A percentile compares a stretch with the other conserved stretches of the same genome.
phyloP scores from a whole-genome alignment of 2,113 vertebrate species.

The Sceloporus undulatus region DNA sequence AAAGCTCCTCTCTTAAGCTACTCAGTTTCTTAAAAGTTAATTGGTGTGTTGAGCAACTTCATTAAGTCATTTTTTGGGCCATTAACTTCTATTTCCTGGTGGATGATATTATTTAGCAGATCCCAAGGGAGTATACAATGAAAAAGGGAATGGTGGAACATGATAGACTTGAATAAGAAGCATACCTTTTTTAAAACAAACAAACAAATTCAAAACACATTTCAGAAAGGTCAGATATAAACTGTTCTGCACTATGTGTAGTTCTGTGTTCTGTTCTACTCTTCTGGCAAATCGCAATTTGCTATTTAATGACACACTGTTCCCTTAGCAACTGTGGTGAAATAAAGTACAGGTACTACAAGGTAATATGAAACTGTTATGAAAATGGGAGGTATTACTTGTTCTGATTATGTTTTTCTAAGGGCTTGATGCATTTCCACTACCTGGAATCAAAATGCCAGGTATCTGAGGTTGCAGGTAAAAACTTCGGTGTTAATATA shows the following conservation, averaged over 20 bases:
- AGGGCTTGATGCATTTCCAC: not conserved
- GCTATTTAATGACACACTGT: constrained; percentile 38
- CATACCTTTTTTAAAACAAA: constrained; percentile 29
- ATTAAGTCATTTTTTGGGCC: constrained; percentile 41
- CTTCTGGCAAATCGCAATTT: constrained; percentile 49
- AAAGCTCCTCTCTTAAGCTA: constrained; percentile 16
- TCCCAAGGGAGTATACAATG: constrained; percentile 2
- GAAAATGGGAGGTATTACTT: constrained; percentile 19
- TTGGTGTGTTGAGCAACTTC: constrained; percentile 39
- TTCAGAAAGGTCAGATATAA: constrained; percentile 38
- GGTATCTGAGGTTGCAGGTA: constrained; percentile 16
- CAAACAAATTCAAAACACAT: constrained; percentile 1
- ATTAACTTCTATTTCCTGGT: constrained; percentile 43
- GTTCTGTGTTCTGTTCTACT: constrained; percentile 41
- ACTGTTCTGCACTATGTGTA: constrained; percentile 21
- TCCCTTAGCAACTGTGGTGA: constrained; percentile 62
- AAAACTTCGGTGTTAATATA: constrained; percentile 21
- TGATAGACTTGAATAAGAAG: constrained; percentile 29
- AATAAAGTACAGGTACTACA: constrained; percentile 35
- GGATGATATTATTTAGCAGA: constrained; percentile 27
- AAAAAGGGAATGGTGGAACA: constrained; percentile 31
- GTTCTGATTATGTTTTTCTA: constrained; percentile 23
- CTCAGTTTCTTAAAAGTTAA: constrained; percentile 26
- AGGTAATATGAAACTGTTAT: constrained; percentile 36
- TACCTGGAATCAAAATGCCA: not conserved